Conservation (phyloP, 2,888 invertebrate genomes). For the Hecatera dysodea region DNA sequence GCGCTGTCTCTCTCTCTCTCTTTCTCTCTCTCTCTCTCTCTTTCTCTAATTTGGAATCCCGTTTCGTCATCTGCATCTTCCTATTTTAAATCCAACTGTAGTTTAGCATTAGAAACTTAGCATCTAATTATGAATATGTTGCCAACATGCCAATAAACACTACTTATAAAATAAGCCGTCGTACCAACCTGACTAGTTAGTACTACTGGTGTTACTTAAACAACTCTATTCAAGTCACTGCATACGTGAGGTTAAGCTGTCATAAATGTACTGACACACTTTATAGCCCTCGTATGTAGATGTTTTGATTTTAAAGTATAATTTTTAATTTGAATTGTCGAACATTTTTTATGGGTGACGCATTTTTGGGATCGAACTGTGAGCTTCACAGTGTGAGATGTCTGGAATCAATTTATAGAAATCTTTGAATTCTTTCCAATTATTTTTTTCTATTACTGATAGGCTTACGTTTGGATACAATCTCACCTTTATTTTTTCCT, state of each 20-base stretch:
- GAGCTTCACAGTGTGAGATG: not conserved
- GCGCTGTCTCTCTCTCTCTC: too few species aligned
- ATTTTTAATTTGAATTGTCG: slow-evolving; percentile 54
- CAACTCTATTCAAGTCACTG: slow-evolving; percentile 39
- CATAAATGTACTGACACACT: slow-evolving; percentile 59
- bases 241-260: slow-evolving; percentile 38
- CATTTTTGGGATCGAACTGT: slow-evolving; percentile 6
- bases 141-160: slow-evolving; percentile 38
- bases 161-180: slow-evolving; percentile 32
- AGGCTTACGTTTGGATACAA: too few species aligned
- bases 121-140: slow-evolving; percentile 30
- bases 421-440: not conserved
- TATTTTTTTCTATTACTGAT: too few species aligned
- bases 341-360: slow-evolving; percentile 41
- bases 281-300: slow-evolving; percentile 42
- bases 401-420: not conserved
- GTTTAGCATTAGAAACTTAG: not conserved
- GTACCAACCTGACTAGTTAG: slow-evolving; percentile 18
- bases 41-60: too few species aligned
- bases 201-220: slow-evolving; percentile 56
- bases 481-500: too few species aligned
- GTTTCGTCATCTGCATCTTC: too few species aligned
- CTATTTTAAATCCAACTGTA: not conserved
- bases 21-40: too few species aligned
- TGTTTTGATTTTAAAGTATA: slow-evolving; percentile 57